Conservation (phyloP, 2,797 vertebrate species). For the Gymnothorax reevesii region DNA sequence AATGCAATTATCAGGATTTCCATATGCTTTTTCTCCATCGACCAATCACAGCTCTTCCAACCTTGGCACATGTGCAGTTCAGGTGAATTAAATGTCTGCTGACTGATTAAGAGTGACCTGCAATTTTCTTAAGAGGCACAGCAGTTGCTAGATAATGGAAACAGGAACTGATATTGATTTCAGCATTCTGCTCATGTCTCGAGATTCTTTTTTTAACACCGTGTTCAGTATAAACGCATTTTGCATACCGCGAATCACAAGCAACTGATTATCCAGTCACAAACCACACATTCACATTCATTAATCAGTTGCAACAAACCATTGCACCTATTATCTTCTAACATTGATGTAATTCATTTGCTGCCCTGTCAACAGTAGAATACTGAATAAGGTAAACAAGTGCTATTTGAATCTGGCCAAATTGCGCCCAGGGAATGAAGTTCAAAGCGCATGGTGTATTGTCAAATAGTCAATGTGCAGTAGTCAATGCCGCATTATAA, state of each 20-base stretch:
- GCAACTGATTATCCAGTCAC: conserved; percentile 8
- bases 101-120: not conserved
- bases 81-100: not conserved
- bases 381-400: not conserved
- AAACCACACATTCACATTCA: conserved; percentile 2
- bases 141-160: not conserved
- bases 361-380: not conserved
- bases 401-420: not conserved
- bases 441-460: not conserved
- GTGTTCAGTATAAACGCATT: not conserved
- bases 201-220: not conserved
- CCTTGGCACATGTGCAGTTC: not conserved
- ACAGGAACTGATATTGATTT: not conserved
- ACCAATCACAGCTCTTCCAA: not conserved
- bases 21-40: not conserved
- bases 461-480: not conserved
- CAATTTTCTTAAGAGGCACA: not conserved
- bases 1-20: not conserved
- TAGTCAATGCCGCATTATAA: conserved; percentile 3
- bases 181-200: not conserved
- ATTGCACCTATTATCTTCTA: not conserved
- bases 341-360: not conserved
- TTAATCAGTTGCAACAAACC: conserved; percentile 12
- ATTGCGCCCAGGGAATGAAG: not conserved
- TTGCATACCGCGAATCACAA: not conserved